A percentile compares a stretch with the other conserved stretches of the same genome.
phyloP scores from a whole-genome alignment of 2,113 vertebrate genomes.

The Ptilorrhoa leucosticta region DNA sequence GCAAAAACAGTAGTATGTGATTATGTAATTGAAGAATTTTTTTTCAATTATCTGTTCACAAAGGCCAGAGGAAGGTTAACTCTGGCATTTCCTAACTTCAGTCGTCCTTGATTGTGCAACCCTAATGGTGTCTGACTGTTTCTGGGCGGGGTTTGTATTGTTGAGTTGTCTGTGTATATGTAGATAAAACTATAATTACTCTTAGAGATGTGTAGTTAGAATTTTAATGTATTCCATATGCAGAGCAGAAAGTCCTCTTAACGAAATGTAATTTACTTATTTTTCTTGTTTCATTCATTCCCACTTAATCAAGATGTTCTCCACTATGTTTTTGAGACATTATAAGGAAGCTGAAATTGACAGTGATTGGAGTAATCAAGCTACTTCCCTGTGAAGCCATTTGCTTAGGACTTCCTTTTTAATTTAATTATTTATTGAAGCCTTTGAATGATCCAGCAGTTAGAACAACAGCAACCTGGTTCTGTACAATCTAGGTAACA shows the following conservation, averaged over 20 bases:
- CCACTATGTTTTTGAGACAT: not conserved
- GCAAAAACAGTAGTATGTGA: not conserved
- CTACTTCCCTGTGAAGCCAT: constrained; percentile 29
- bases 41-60: constrained; percentile 12
- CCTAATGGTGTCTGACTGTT: not conserved
- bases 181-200: not conserved
- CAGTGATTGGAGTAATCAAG: constrained; percentile 47
- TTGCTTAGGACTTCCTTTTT: constrained; percentile 17
- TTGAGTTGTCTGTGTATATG: not conserved
- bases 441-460: not conserved
- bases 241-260: not conserved
- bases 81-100: constrained; percentile 50
- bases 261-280: not conserved
- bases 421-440: constrained; percentile 20
- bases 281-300: constrained; percentile 13
- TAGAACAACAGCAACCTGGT: not conserved
- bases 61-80: constrained; percentile 47
- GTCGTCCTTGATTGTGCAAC: constrained; percentile 4
- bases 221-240: not conserved
- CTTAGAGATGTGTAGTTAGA: not conserved
- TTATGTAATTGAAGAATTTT: constrained; percentile 30
- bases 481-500: not conserved
- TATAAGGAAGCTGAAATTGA: constrained; percentile 53
- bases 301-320: constrained; percentile 35
- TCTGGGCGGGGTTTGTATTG: constrained; percentile 7